A percentile compares a stretch with the other conserved stretches of the same genome.
Evolutionary conservation across 2,888 invertebrate species (phyloP).

Genomic region (Scaptomyza caliginosa): DNA sequence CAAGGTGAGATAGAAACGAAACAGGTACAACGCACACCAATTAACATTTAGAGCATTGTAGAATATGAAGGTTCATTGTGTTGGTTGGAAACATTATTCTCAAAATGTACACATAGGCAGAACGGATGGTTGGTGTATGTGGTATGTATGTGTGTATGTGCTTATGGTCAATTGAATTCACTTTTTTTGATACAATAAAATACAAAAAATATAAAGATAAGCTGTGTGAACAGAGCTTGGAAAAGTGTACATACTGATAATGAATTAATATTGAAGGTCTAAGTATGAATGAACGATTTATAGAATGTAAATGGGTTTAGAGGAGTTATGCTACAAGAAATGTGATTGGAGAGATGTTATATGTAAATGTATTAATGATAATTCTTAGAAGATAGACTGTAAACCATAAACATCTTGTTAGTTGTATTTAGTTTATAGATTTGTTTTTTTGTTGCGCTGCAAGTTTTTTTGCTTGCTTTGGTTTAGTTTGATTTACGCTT

Average conservation of each 20-base stretch:
- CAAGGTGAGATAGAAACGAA: constrained; percentile 48
- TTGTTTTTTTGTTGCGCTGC: constrained; percentile 29
- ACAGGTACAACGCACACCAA: constrained; percentile 73
- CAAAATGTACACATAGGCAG: constrained; percentile 47
- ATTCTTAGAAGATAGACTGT: constrained; percentile 60
- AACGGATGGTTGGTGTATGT: constrained; percentile 5
- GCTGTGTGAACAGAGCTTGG: constrained; percentile 6
- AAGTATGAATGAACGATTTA: constrained; percentile 9
- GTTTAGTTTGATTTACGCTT: constrained; percentile 55
- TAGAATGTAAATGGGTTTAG: not conserved
- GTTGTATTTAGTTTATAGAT: constrained; percentile 29
- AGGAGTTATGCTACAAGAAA: constrained; percentile 32
- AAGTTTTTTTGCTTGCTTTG: constrained; percentile 37
- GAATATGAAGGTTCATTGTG: constrained; percentile 20
- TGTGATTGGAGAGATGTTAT: constrained; percentile 11
- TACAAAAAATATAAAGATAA: not conserved
- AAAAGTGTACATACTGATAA: constrained; percentile 38
- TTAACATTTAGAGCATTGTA: constrained; percentile 71
- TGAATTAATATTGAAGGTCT: not conserved
- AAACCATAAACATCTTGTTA: constrained; percentile 63
- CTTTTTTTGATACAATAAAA: constrained; percentile 24
- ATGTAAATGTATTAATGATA: constrained; percentile 39
- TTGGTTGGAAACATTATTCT: constrained; percentile 23
- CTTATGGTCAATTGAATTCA: constrained; percentile 16
- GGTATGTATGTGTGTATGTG: not conserved